Base-by-base conservation (phyloP, 2,797 vertebrate genomes). In the Leptoclinus maculatus region DNA sequence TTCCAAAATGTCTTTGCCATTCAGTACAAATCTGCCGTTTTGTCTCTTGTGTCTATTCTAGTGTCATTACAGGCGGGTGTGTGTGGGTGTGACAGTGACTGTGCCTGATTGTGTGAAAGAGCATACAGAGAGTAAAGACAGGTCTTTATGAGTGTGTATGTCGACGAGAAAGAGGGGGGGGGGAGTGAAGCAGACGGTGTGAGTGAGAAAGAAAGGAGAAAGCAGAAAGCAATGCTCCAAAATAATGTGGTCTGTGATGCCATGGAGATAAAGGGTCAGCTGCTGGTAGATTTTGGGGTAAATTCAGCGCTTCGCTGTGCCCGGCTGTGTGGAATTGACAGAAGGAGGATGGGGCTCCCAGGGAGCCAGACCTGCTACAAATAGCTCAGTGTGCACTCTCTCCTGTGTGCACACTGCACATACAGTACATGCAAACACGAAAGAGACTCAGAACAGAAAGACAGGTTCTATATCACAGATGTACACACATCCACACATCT, bases 291-390 rank as follows among this genome's bases (percentile, higher is more conserved):
- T 88, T 91, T 86, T 80, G 91, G 91, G 91, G 91, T 89, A 86
- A 89, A 92, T 90, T 91, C 78, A 72, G 89, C 86, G 83, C 86
- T 86, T 86, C 27, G 0, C 86, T 79, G 74, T 78, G 82, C 84
- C 74, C 76, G n/a, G 82, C 84, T 85, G 74, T 67, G 83, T 78
- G 84, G 85, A 83, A 85, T 74, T 45, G 86, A 94, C 94, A 95
- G 94, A 95, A 95, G 93, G 94, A 94, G 87, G 88, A 88, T 86
- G 88, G 88, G 74, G 91, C 87, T 94, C 90, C 93, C 88, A 85
- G 90, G 92, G 94, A 94, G 90, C 72, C 75, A 85, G 90, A 89
- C 91, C 87, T 90, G 91, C 93, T 90, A 90, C 91, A 95, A 94
- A 95, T 94, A 94, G 91, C 91, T 83, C 84, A 60, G 74, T 57